A percentile compares a stretch with the other conserved stretches of the same genome.
phyloP scores from a whole-genome alignment of 2,113 vertebrate genomes.

The Catharus fuscescens region DNA sequence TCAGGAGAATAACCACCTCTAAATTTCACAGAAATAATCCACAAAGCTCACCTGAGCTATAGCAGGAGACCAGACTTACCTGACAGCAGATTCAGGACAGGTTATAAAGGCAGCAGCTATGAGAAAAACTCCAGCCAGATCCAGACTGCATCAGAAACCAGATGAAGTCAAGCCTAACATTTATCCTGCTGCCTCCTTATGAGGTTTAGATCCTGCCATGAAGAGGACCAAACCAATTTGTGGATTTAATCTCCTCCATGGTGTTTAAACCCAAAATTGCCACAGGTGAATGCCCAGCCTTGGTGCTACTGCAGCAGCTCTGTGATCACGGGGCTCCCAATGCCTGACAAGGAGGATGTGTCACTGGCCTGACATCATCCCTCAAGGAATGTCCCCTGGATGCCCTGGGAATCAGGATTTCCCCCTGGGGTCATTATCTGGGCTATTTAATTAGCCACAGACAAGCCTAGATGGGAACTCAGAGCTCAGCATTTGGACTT shows the following conservation, averaged over 20 bases:
- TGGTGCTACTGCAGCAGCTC: background rate
- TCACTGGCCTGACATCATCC: background rate
- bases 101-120: background rate
- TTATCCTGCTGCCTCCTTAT: background rate
- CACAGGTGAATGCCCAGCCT: background rate
- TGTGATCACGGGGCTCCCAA: fast-evolving
- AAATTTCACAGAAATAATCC: background rate
- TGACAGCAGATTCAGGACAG: background rate
- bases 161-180: background rate
- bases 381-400: background rate
- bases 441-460: background rate
- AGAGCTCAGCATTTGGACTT: background rate
- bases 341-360: background rate
- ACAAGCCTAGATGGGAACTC: background rate
- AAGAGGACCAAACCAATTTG: background rate
- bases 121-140: background rate
- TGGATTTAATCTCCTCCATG: background rate
- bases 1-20: background rate
- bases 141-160: background rate
- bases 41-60: background rate
- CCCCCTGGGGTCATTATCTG: background rate
- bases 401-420: background rate
- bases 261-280: background rate
- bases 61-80: background rate
- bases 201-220: background rate